Evolutionary conservation across 2,888 invertebrate species (phyloP), one percentile per base, ranked within the genome.

Genomic region (Druceiella hillmani): DNA sequence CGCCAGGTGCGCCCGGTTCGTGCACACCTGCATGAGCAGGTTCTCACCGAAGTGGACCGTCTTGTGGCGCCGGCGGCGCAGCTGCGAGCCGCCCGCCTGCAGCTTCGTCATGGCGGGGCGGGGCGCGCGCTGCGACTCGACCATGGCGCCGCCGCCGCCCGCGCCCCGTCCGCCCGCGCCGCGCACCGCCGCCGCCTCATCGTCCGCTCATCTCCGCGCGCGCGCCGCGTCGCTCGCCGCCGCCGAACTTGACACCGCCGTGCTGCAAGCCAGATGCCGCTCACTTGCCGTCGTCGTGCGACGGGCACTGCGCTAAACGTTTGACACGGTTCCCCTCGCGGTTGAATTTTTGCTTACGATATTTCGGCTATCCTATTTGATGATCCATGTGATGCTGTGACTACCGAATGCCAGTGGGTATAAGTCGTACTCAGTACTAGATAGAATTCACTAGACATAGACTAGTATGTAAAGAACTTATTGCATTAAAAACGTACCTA

Each of bases 31-130:
- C 61, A 83, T 76, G 49, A 83, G 61, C 16, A 84, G 71, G 59
- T 83, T 84, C 57, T 84, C 84, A 41, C 84, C 84, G 57, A 85
- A 85, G 62, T 84, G 84, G 33, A 85, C 84, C 33, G 84, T 84
- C 63, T 84, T 84, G 65, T 84, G 83, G 41, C 84, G 76, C 37
- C 83, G 75, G 40, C 84, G 75, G 36, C 83, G 79, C 42, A 81
- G 66, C 51, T 78, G 79, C 57, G 81, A 69, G 50, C 62, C 60
- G 51, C 61, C 65, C 62, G 64, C 54, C 66, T 66, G 59, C 68
- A 70, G 54, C 64, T 63, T 52, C 64, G 66, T 51, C 74, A 78
- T 47, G 69, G 59, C 48, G 48, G 65, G 58, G 61, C 64, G 64
- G 64, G 65, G 63, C 65, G 61, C 63, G 56, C 66, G 66, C 57